Conservation (phyloP, 1,140 invertebrate genomes). For the Heterodera schachtii region DNA sequence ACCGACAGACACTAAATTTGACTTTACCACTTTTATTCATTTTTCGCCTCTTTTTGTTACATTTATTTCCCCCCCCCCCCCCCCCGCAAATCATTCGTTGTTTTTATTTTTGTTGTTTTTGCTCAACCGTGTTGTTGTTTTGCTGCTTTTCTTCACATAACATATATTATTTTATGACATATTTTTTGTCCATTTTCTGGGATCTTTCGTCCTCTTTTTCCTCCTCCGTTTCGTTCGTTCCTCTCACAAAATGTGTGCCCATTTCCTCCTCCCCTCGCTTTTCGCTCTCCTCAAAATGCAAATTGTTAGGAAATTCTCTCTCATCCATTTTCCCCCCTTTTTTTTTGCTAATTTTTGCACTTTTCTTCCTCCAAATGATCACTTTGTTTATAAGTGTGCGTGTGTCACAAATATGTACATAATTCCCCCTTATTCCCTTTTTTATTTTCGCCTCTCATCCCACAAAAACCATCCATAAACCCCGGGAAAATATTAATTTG, state of each 20-base stretch:
- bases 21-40: background rate
- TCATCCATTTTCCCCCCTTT: background rate
- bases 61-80: background rate
- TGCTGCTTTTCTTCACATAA: background rate
- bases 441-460: background rate
- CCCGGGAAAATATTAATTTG: background rate
- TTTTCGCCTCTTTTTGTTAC: background rate
- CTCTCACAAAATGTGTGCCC: too few relatives aligned
- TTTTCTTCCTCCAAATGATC: background rate
- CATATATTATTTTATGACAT: too few relatives aligned
- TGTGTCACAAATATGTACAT: background rate
- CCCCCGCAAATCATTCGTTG: background rate
- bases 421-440: background rate
- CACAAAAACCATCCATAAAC: too few relatives aligned
- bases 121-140: background rate
- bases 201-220: background rate
- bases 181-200: background rate
- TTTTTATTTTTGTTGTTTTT: background rate
- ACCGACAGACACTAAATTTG: too few relatives aligned
- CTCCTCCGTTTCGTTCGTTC: too few relatives aligned
- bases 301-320: background rate
- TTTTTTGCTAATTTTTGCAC: background rate
- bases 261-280: too few relatives aligned
- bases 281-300: background rate
- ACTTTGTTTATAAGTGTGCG: background rate